Percentiles rank a stretch among this genome's conserved stretches.
These are phyloP conservation scores for Holotrichia oblita DNA, from an alignment of 1,140 invertebrate species.

Conservation along the genomic window DNA sequence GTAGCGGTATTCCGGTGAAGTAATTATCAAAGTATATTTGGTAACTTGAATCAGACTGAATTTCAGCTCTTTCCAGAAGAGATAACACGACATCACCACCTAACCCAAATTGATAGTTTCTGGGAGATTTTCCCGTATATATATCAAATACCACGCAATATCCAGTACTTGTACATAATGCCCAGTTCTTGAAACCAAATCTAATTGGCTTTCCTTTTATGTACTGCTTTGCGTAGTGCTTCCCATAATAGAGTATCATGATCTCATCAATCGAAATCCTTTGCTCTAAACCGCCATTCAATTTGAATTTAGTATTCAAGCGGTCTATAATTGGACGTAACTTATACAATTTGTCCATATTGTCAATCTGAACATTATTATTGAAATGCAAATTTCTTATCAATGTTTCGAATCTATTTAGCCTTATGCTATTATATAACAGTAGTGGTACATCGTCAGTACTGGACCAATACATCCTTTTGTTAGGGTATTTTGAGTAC, in stretches of 20 bases:
- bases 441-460: too few species aligned
- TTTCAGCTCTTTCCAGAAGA: too few species aligned
- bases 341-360: too few species aligned
- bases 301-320: too few species aligned
- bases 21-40: too few species aligned
- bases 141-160: neutral
- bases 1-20: too few species aligned
- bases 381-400: too few species aligned
- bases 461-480: slow-evolving; percentile 45
- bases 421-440: too few species aligned
- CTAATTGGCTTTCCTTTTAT: neutral
- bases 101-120: neutral
- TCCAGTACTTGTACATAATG: neutral
- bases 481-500: slow-evolving; percentile 36
- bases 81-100: neutral
- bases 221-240: neutral
- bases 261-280: neutral
- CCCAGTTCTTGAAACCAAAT: slow-evolving; percentile 39
- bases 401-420: too few species aligned
- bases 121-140: slow-evolving; percentile 38
- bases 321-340: too few species aligned
- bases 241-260: neutral
- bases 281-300: neutral
- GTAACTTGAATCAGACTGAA: too few species aligned
- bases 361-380: too few species aligned